These are phyloP conservation scores for Ommatoiulus sabulosus DNA, from an alignment of 2,888 invertebrate species.

Conservation along the genomic window DNA sequence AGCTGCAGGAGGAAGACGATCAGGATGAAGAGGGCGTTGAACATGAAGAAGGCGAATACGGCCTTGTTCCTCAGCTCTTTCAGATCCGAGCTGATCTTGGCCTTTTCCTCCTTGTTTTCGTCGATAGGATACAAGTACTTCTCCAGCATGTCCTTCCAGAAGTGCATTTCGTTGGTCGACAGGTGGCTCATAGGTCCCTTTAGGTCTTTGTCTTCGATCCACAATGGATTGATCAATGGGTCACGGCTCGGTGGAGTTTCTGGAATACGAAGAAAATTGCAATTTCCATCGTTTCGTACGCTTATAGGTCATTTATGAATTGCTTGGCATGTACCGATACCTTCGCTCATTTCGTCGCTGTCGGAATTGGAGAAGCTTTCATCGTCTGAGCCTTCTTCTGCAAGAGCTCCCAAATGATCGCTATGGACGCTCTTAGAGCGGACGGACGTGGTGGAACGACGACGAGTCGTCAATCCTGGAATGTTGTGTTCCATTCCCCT, in stretches of 20 bases:
- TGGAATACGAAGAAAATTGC: conserved; percentile 58
- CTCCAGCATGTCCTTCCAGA: conserved; percentile 95
- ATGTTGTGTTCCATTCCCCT: background rate
- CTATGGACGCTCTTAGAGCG: conserved; percentile 47
- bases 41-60: conserved; percentile 97
- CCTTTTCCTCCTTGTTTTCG: conserved; percentile 91
- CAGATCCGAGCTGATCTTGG: conserved; percentile 88
- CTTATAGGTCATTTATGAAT: background rate
- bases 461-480: background rate
- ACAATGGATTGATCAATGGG: conserved; percentile 90
- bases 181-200: conserved; percentile 91
- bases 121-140: conserved; percentile 95
- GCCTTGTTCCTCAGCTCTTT: conserved; percentile 95
- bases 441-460: conserved; percentile 17
- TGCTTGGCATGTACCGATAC: background rate
- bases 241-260: conserved; percentile 76
- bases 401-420: conserved; percentile 49
- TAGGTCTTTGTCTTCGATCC: conserved; percentile 91
- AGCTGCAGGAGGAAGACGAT: conserved; percentile 98
- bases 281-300: background rate
- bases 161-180: conserved; percentile 83
- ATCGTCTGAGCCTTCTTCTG: conserved; percentile 53
- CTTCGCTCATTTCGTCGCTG: conserved; percentile 51
- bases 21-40: conserved; percentile 98
- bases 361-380: conserved; percentile 50